phyloP scores from a whole-genome alignment of 1,140 invertebrate species.

The Drosophila kanapiae region DNA sequence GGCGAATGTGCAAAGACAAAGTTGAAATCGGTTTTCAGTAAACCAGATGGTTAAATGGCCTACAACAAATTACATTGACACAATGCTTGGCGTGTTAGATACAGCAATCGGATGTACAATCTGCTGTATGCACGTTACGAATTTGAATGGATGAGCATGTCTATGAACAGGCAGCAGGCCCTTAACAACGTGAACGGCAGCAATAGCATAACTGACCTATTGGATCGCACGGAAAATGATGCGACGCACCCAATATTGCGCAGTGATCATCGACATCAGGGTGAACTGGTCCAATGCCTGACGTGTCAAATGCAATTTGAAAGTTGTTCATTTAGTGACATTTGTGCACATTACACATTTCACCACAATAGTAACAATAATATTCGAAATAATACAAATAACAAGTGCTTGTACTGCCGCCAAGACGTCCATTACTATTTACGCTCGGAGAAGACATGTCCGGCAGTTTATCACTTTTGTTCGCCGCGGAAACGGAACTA shows the following conservation, averaged over 20 bases:
- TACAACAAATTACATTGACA: neutral
- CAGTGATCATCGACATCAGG: constrained; percentile 52
- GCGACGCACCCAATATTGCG: constrained; percentile 70
- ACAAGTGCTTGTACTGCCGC: constrained; percentile 67
- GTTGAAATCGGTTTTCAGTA: neutral
- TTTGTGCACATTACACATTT: constrained; percentile 66
- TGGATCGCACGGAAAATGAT: constrained; percentile 66
- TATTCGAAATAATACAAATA: neutral
- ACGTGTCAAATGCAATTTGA: constrained; percentile 56
- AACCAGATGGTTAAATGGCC: constrained; percentile 1
- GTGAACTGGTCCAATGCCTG: constrained; percentile 55
- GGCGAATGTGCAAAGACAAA: too few relatives aligned
- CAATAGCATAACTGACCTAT: constrained; percentile 7
- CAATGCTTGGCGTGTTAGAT: constrained; percentile 19
- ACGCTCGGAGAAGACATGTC: constrained; percentile 6
- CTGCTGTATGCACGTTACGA: constrained; percentile 4
- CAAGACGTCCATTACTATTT: constrained; percentile 52
- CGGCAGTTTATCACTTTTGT: constrained; percentile 58
- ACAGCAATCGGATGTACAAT: neutral
- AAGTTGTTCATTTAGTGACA: constrained; percentile 53
- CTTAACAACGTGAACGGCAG: neutral
- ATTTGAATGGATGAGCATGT: constrained; percentile 27
- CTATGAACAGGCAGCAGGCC: constrained; percentile 13
- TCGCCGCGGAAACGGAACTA: constrained; percentile 42
- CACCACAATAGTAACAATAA: constrained; percentile 23